Base-by-base conservation (phyloP, 2,888 invertebrate species). In the Copidosoma aretas region DNA sequence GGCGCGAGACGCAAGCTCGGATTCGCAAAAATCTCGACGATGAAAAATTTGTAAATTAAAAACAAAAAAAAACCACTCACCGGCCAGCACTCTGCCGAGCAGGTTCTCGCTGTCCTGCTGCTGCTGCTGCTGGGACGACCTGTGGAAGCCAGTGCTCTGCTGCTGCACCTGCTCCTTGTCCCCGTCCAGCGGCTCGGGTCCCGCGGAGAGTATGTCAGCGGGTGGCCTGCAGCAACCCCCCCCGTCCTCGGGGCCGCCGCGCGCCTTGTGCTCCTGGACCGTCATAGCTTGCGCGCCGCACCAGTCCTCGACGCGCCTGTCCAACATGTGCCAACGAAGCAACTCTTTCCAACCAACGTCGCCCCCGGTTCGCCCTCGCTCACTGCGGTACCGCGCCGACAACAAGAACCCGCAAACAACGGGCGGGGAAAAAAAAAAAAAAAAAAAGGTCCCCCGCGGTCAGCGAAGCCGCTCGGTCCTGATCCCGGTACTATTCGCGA, bases 81-180 rank as follows among this genome's bases (percentile, higher is more conserved):
- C 88, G 85, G 87, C 88, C 71, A 88, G 77, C 14, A 88, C 88
- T 73, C 87, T 81, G 73, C 88, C 88, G 22, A 88, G 81, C 10
- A 88, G 84, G 77, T 88, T 85, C 77, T 88, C 88, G 78, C 85
- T 86, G 79, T 85, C 85, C 49, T 68, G 70, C 22, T 60, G 65
- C 15, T 61, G 71, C 52, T 54, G 60, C 51, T 60, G 67, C 63
- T 43, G 66, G 22, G n/a, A n/a, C 4, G 32, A 46, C 54, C 22
- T 66, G 70, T 56, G 67, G 70, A 39, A 60, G 61, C 71, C 2
- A 32, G 60, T 15, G 56, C 43, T 24, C 21, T 62, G 68, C 14
- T 73, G 71, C 25, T 77, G 78, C 69, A 77, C 78, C 24, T 76
- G 77, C 46, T 82, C 83, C 71, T 84, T 82, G 19, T 83, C 82